Conservation (phyloP, 2,113 vertebrate species). For the Copsychus sechellarum region DNA sequence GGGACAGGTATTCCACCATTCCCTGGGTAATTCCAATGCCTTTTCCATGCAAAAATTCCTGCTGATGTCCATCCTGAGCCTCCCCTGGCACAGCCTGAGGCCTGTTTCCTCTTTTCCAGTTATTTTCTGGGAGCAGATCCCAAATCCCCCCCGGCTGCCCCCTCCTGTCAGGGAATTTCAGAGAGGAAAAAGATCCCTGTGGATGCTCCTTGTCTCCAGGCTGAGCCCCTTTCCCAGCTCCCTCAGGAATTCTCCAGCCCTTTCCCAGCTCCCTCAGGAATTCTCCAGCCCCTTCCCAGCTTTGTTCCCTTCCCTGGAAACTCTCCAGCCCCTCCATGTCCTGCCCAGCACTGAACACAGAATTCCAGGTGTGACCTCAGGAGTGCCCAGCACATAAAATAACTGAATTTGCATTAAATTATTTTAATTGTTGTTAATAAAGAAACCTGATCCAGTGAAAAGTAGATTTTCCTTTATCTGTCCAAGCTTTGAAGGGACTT, state of each 20-base stretch:
- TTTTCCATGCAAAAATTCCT: no score
- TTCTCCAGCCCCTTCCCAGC: neutral
- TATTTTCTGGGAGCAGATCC: no score
- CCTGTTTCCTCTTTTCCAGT: no score
- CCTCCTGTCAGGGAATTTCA: no score
- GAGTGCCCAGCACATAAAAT: neutral
- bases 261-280: neutral
- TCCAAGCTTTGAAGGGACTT: neutral
- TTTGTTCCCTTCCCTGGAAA: neutral
- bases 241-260: neutral
- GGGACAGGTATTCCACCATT: no score
- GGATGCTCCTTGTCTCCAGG: no score
- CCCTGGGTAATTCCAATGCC: no score
- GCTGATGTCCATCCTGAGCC: no score
- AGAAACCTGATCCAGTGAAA: accelerated
- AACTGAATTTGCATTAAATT: neutral
- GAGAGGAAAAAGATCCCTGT: no score
- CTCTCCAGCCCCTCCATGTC: accelerated
- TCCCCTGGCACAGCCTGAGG: no score
- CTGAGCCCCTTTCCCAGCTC: neutral
- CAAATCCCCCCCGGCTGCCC: no score
- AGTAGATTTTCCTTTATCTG: neutral
- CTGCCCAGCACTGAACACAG: accelerated
- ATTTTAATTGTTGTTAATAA: accelerated
- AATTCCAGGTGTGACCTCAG: neutral